Base-by-base conservation (phyloP, 1,140 invertebrate species). In the Aphaenogaster floridana region DNA sequence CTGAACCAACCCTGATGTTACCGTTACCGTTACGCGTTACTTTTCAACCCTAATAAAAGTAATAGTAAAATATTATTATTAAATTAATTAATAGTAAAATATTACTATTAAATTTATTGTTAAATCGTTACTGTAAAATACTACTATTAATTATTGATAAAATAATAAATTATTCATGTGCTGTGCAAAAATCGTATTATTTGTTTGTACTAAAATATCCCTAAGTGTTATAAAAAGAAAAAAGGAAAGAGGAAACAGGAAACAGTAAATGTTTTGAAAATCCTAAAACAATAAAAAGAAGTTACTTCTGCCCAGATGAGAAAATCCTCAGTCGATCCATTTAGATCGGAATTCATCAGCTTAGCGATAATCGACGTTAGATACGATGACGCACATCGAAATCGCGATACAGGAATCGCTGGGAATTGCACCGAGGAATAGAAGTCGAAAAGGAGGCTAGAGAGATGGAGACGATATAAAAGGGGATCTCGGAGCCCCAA, bases 401-500 rank as follows among this genome's bases (percentile, higher is more conserved):
- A 72, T 78, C 39, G 86, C 72, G 86, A 90, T 93, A 90, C 87
- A 88, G 74, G 74, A 91, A 91, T 90, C 84, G 87, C 74, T 36
- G 71, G 84, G 64, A 88, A 93, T 92, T 88, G 86, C 86, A 66
- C 36, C 50, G 84, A 69, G 85, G 15, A 68, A 87, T 66, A 84
- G 63, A 36, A 52, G 21, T 17, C 39, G 34, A 45, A 72, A n/a
- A 61, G 66, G 17, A 86, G 28, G 42, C 3, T 9, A 64, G 9
- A 59, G 8, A 71, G 52, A 76, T 57, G 85, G 63, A 88, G 74
- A 57, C 57, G 76, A 86, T 84, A 81, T 86, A 85, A 89, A 89
- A 64, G 81, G 79, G 86, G 78, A 91, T 74, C 59, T 74, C 69
- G 68, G 63, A 91, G 64, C 57, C 63, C 86, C 13, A 72, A 69